phyloP scores from a whole-genome alignment of 2,888 invertebrate species.

The Apoderus coryli region DNA sequence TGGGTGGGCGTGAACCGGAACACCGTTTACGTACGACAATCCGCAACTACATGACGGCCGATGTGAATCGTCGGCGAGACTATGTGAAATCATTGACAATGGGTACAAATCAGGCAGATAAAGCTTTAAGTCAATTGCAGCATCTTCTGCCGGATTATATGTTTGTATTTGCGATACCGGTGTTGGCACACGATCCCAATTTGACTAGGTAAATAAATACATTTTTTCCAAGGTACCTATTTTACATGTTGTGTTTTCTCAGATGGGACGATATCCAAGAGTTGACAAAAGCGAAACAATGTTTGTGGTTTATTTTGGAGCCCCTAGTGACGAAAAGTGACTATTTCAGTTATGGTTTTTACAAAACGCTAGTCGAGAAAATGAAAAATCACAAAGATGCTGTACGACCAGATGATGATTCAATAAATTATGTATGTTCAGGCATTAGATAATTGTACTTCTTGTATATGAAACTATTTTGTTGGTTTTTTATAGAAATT shows the following conservation, averaged over 20 bases:
- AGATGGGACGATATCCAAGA: conserved; percentile 35
- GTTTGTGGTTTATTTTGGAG: conserved; percentile 89
- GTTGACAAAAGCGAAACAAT: conserved; percentile 66
- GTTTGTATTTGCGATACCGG: conserved; percentile 91
- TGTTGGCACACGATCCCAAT: conserved; percentile 84
- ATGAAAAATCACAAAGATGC: conserved; percentile 93
- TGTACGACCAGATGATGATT: conserved; percentile 66
- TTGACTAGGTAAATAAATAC: conserved; percentile 46
- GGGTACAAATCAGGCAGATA: conserved; percentile 49
- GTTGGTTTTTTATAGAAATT: conserved; percentile 63
- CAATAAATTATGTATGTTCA: conserved; percentile 64
- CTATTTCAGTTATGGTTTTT: conserved; percentile 89
- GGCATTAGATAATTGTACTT: background rate
- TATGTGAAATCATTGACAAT: conserved; percentile 75
- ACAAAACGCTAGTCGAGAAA: conserved; percentile 81
- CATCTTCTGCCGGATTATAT: conserved; percentile 94
- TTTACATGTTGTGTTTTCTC: no score
- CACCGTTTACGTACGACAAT: conserved; percentile 53
- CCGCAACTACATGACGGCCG: conserved; percentile 72
- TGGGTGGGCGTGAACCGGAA: conserved; percentile 80
- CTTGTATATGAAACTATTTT: no score
- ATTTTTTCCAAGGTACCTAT: no score
- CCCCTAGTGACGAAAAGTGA: conserved; percentile 88
- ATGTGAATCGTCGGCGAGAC: conserved; percentile 76
- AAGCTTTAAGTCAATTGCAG: conserved; percentile 60